These are phyloP conservation scores for Dicranocentrus wangi DNA, from an alignment of 2,888 invertebrate genomes.

Conservation along the genomic window DNA sequence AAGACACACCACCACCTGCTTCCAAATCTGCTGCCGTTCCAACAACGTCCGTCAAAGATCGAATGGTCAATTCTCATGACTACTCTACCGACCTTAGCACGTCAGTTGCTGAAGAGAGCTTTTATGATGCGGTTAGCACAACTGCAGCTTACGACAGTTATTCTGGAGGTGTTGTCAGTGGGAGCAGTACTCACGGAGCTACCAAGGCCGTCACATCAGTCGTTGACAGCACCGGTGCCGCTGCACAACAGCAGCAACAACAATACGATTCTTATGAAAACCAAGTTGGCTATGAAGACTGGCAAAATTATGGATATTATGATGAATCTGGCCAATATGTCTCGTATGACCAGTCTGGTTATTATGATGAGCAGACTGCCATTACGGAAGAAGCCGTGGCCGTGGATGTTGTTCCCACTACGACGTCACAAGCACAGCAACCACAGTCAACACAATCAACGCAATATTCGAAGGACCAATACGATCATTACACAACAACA, in stretches of 20 bases:
- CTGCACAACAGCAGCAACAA: conserved; percentile 53
- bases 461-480: conserved; percentile 60
- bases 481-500: conserved; percentile 41
- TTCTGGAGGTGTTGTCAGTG: conserved; percentile 29
- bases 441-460: conserved; percentile 20
- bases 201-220: conserved; percentile 52
- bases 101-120: conserved; percentile 60
- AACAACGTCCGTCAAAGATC: conserved; percentile 43
- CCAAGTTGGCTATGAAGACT: conserved; percentile 71
- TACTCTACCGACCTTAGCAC: conserved; percentile 54
- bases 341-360: conserved; percentile 70
- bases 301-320: conserved; percentile 73
- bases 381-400: conserved; percentile 51
- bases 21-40: conserved; percentile 40
- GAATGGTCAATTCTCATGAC: conserved; percentile 40
- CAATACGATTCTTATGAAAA: conserved; percentile 68
- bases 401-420: neutral
- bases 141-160: conserved; percentile 46
- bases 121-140: conserved; percentile 64
- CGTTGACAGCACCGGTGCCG: conserved; percentile 47
- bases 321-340: conserved; percentile 73
- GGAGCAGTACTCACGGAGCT: conserved; percentile 28
- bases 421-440: conserved; percentile 10
- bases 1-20: conserved; percentile 32
- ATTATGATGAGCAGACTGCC: conserved; percentile 71